Evolutionary conservation across 2,113 vertebrate genomes (phyloP).

Genomic region (Dendropsophus ebraccatus): DNA sequence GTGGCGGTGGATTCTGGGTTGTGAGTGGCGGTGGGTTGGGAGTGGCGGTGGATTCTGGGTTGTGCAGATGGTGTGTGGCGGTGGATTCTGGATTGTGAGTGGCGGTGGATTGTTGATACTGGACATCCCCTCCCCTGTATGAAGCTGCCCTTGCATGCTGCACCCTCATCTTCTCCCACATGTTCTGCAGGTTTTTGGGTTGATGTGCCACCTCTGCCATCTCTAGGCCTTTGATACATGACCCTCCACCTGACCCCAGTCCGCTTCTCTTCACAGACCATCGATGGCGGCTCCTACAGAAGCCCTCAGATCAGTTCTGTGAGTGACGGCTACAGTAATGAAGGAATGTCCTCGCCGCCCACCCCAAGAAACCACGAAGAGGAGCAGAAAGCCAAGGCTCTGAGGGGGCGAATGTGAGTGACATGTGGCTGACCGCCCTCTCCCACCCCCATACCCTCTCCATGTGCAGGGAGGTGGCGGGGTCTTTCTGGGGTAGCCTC

Average conservation of each 20-base stretch:
- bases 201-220: background rate
- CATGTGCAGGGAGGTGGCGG: background rate
- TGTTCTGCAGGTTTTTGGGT: background rate
- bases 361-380: constrained; percentile 88
- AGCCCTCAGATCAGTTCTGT: constrained; percentile 79
- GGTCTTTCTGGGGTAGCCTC: background rate
- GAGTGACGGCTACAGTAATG: constrained; percentile 67
- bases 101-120: too few species aligned
- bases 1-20: too few species aligned
- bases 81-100: too few species aligned
- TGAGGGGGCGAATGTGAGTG: constrained; percentile 94
- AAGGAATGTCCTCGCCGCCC: constrained; percentile 72
- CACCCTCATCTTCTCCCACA: background rate
- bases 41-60: too few species aligned
- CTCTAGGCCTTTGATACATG: background rate
- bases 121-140: background rate
- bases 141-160: background rate
- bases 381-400: constrained; percentile 95
- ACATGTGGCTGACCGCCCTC: too few species aligned
- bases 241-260: too few species aligned
- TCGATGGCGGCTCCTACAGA: constrained; percentile 87
- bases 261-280: constrained; percentile 74
- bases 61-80: too few species aligned
- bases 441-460: background rate
- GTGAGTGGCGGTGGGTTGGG: too few species aligned